A percentile compares a stretch with the other conserved stretches of the same genome.
Evolutionary conservation across 2,797 vertebrate genomes (phyloP).

Genomic region (Meda fulgida): DNA sequence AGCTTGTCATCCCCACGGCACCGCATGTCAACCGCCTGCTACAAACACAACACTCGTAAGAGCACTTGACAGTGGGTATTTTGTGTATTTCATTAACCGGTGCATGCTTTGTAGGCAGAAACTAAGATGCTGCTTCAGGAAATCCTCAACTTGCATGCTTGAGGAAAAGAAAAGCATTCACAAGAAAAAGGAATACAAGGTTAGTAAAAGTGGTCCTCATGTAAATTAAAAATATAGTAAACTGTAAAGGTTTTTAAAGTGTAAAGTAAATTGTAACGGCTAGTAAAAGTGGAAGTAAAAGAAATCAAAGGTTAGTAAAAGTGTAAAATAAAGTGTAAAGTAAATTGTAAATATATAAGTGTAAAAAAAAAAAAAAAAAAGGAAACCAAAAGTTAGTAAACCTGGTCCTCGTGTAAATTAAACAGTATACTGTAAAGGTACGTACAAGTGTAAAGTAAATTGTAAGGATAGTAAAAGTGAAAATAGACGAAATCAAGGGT

Average conservation of each 20-base stretch:
- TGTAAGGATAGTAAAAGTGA: not conserved
- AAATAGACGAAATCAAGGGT: not conserved
- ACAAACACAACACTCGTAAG: not conserved
- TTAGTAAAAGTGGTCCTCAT: not conserved
- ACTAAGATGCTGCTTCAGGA: not conserved
- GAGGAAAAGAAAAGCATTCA: not conserved
- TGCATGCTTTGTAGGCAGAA: not conserved
- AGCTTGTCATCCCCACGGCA: not conserved
- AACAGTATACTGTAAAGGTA: too few species aligned
- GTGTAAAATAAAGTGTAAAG: not conserved
- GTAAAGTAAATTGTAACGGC: too few species aligned
- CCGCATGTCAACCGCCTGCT: not conserved
- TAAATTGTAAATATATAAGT: too few species aligned
- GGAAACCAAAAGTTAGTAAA: too few species aligned
- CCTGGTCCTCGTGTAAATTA: too few species aligned
- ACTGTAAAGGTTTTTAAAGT: not conserved
- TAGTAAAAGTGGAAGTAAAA: not conserved
- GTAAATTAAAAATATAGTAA: not conserved
- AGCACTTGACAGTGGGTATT: not conserved
- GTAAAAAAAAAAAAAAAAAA: too few species aligned
- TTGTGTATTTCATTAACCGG: not conserved
- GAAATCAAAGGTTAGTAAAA: not conserved
- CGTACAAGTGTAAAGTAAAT: too few species aligned
- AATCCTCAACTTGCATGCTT: conserved; percentile 6
- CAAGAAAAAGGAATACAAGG: not conserved